These are phyloP conservation scores for Tinea semifulvella DNA, from an alignment of 2,888 invertebrate genomes.

Conservation along the genomic window DNA sequence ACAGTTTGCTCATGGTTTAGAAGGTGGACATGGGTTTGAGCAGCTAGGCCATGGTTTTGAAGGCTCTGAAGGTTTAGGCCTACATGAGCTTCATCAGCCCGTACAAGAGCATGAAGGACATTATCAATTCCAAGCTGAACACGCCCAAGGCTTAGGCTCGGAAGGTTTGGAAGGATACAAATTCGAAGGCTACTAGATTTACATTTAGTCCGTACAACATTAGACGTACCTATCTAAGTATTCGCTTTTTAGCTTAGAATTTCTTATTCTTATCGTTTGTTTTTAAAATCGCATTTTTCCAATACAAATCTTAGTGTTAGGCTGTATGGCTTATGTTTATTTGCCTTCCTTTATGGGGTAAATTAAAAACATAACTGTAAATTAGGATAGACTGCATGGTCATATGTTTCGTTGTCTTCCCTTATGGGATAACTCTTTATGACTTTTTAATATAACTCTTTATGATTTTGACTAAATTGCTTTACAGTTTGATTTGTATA, in stretches of 20 bases:
- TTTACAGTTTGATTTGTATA: no score
- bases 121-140: conserved; percentile 33
- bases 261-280: neutral
- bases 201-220: neutral
- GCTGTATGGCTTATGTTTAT: no score
- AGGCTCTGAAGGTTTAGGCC: conserved; percentile 43
- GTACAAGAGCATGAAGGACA: conserved; percentile 35
- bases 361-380: no score
- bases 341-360: no score
- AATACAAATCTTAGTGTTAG: no score
- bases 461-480: no score
- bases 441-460: no score
- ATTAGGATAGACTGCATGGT: no score
- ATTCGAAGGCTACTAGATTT: conserved; percentile 41
- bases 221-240: neutral
- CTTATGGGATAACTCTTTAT: no score
- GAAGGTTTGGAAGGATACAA: conserved; percentile 49
- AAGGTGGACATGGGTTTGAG: conserved; percentile 30
- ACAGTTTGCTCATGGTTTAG: conserved; percentile 32
- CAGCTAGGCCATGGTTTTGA: conserved; percentile 27
- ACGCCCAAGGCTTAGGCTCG: conserved; percentile 32
- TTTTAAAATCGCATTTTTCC: no score
- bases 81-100: conserved; percentile 39
- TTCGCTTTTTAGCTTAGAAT: neutral
- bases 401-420: no score